Base-by-base conservation (phyloP, 2,113 vertebrate genomes). In the Triplophysa dalaica region DNA sequence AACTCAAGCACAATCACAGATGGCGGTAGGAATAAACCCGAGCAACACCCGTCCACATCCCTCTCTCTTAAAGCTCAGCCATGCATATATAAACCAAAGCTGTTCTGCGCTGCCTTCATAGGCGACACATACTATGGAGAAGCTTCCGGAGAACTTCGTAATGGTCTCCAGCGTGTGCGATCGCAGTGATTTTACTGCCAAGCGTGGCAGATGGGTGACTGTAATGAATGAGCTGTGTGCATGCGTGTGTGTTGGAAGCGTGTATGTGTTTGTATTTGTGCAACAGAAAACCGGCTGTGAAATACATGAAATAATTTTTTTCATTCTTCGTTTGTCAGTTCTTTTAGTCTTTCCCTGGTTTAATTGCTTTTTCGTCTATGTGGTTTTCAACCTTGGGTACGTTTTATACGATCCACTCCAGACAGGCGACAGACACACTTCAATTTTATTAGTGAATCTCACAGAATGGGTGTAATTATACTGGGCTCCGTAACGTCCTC, bases 401-500 rank as follows among this genome's bases (percentile, higher is more conserved):
- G 65, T 61, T 77, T 85, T 84, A 85, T 77, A 81, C 64, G 85
- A 77, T 38, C 69, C 54, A 75, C 63, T 76, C 70, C 61, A 76
- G 66, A 79, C 48, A 29, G 70, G 64, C 66, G 45, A 70, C 75
- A 79, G 83, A 82, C 70, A 67, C 67, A 65, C 72, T 85, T 72
- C 22, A 60, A 21, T 75, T 84, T 78, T 69, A 76, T 76, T 75
- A 79, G 77, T 21, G 64, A 54, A 77, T 45, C 56, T 8, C 70
- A 70, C 70, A 79, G 61, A 81, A 33, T 38, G 50, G 41, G 43
- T 45, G 78, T 78, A 77, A 79, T 84, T 81, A 81, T 56, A 76
- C 70, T 76, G 26, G 1, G 72, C 12, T 75, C 78, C 70, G 64
- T 75, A 77, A 79, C 72, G 80, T 69, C 72, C 70, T 82, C 14